Evolutionary conservation across 2,113 vertebrate species (phyloP), one percentile per base, ranked within the genome.

Genomic region (Rhipidura dahli): DNA sequence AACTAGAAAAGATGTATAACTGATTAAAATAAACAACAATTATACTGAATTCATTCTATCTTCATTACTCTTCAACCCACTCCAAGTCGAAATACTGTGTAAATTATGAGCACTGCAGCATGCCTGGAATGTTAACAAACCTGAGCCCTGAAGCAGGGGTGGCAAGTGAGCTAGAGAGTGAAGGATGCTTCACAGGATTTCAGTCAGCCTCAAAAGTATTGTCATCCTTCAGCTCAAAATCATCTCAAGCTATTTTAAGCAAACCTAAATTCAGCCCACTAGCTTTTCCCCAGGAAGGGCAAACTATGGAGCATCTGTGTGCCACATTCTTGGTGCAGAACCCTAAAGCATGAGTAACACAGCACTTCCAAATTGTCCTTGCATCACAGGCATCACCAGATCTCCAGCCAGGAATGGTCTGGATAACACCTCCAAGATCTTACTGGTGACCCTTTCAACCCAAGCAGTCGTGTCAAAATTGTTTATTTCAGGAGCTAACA

Each of bases 101-200:
- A 89, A 92, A 88, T 90, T 71, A 68, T 87, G 80, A 89, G 60
- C n/a, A 78, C 61, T 56, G 53, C 68, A 93, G 63, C 69, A 78
- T 35, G 60, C 20, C 39, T 64, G 88, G 71, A 95, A 94, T 66
- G 76, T 68, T 75, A 81, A 83, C 82, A 96, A 68, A 94, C 91
- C 64, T 61, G 51, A 14, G 35, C 35, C 68, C 44, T 68, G 47
- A 47, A 87, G 30, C 68, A 88, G 26, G 13, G 21, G 82, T 83
- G 78, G 78, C 31, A 95, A 96, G 35, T 60, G 61, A 94, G 64
- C 12, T 75, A 49, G 4, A 57, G 71, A 60, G 65, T 42, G 49
- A 86, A 89, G 47, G 17, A 88, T 80, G 21, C 51, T 86, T 82
- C 88, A 78, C 15, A 45, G n/a, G 28, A 49, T 89, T 95, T 73